phyloP scores from a whole-genome alignment of 2,797 vertebrate species.

The Crocidura indochinensis region DNA sequence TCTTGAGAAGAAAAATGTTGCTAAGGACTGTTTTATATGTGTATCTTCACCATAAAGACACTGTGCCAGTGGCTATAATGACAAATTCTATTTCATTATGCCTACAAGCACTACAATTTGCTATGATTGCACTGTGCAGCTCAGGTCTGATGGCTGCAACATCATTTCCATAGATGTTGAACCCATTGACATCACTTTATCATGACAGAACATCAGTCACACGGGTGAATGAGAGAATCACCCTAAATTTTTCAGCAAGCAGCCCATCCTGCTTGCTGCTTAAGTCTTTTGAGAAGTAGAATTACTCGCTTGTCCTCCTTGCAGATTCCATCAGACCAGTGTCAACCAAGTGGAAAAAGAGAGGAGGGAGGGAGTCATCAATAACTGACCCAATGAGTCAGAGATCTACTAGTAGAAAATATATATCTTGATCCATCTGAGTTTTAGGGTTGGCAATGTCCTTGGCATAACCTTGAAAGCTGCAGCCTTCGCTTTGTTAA shows the following conservation, averaged over 20 bases:
- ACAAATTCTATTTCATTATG: not conserved
- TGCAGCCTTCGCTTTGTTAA: conserved; percentile 48
- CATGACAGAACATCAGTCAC: not conserved
- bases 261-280: not conserved
- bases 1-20: conserved; percentile 40
- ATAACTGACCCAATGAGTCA: not conserved
- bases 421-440: not conserved
- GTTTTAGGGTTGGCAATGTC: not conserved
- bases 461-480: conserved; percentile 63
- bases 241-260: not conserved
- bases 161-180: not conserved
- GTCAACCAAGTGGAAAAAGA: not conserved
- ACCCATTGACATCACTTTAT: not conserved
- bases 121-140: not conserved
- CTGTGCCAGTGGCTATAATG: not conserved
- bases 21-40: conserved; percentile 34
- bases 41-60: conserved; percentile 17
- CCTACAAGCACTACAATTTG: not conserved
- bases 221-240: not conserved
- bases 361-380: not conserved
- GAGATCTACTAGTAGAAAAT: not conserved
- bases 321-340: not conserved
- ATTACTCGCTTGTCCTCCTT: not conserved
- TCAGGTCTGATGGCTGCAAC: not conserved
- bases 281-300: conserved; percentile 36